A percentile compares a stretch with the other conserved stretches of the same genome.
phyloP scores from a whole-genome alignment of 2,888 invertebrate genomes.

The Crocallis elinguaria region DNA sequence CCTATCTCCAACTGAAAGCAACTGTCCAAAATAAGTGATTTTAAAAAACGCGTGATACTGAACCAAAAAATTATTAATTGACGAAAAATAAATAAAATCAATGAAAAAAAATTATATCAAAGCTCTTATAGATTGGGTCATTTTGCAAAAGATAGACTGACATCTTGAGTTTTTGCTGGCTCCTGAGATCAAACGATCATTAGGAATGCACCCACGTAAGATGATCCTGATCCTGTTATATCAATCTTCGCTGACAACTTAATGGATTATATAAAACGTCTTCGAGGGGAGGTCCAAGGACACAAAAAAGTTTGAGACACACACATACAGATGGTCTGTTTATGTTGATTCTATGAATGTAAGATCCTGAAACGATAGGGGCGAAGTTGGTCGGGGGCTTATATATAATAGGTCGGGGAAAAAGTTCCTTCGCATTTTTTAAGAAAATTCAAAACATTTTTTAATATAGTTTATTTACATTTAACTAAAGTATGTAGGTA shows the following conservation, averaged over 20 bases:
- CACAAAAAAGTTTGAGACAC: constrained; percentile 43
- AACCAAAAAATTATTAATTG: too few relatives aligned
- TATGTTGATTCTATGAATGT: constrained; percentile 27
- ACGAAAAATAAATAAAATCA: too few relatives aligned
- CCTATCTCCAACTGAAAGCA: too few relatives aligned
- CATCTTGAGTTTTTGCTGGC: constrained; percentile 25
- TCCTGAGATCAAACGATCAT: constrained; percentile 54
- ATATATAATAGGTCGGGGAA: too few relatives aligned
- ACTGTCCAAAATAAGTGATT: too few relatives aligned
- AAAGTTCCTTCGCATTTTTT: too few relatives aligned
- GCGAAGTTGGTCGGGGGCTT: background rate
- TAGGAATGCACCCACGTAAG: constrained; percentile 72
- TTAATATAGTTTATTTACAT: too few relatives aligned
- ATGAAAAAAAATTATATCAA: background rate
- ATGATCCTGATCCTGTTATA: constrained; percentile 70
- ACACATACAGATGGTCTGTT: constrained; percentile 31
- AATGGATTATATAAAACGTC: constrained; percentile 77
- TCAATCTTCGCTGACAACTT: constrained; percentile 80
- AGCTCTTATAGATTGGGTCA: constrained; percentile 24
- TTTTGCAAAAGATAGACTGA: constrained; percentile 11
- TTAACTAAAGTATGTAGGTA: too few relatives aligned
- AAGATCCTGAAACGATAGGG: constrained; percentile 8
- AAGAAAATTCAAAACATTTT: too few relatives aligned
- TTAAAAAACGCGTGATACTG: too few relatives aligned
- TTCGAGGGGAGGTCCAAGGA: constrained; percentile 49